phyloP scores from a whole-genome alignment of 2,113 vertebrate species.

The Leptodactylus fuscus region DNA sequence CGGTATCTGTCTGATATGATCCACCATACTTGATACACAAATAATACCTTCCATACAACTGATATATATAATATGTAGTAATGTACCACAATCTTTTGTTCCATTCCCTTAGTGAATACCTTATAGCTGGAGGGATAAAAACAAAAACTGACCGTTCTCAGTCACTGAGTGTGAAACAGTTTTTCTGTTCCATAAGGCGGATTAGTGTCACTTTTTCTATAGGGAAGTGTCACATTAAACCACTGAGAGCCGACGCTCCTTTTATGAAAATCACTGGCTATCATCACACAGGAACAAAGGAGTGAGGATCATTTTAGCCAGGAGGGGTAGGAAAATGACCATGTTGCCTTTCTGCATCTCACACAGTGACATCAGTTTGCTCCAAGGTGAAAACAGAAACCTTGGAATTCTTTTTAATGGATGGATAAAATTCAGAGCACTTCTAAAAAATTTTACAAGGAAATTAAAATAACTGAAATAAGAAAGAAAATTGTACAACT shows the following conservation, averaged over 20 bases:
- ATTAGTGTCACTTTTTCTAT: background rate
- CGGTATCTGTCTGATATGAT: background rate
- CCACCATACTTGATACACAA: background rate
- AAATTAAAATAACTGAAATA: background rate
- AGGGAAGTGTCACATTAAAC: background rate
- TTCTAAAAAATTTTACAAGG: background rate
- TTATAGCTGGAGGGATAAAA: background rate
- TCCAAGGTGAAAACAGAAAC: slow-evolving; percentile 63
- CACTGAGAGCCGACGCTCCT: slow-evolving; percentile 51
- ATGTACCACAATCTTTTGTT: slow-evolving; percentile 30
- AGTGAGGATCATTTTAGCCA: slow-evolving; percentile 63
- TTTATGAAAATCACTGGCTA: slow-evolving; percentile 63
- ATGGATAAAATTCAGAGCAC: background rate
- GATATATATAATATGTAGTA: slow-evolving; percentile 3
- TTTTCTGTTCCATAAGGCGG: background rate
- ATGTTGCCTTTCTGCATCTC: slow-evolving; percentile 64
- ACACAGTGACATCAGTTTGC: slow-evolving; percentile 64
- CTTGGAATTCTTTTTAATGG: slow-evolving; percentile 56
- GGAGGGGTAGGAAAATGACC: slow-evolving; percentile 58
- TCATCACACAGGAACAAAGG: slow-evolving; percentile 59
- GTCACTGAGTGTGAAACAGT: background rate
- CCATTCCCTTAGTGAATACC: background rate
- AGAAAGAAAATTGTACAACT: background rate
- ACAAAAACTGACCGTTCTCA: background rate
- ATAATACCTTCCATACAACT: background rate